Base-by-base conservation (phyloP, 1,140 invertebrate species). In the Drosophila insularis region DNA sequence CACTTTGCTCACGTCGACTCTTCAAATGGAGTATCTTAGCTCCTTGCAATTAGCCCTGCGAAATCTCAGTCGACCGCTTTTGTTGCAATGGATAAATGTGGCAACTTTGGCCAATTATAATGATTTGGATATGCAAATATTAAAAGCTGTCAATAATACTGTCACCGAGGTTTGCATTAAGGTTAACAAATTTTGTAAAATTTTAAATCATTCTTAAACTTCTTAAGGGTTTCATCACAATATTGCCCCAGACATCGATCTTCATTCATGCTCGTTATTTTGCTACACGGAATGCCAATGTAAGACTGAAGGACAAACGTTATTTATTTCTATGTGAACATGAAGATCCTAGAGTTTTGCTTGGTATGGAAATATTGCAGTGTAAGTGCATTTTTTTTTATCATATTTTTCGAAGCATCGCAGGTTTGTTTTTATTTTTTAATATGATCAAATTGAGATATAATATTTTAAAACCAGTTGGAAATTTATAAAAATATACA, bases 211-310 rank as follows among this genome's bases (percentile, higher is more conserved):
- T n/a, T n/a, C n/a, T n/a, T n/a, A n/a, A n/a, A n/a, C n/a, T n/a
- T n/a, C n/a, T n/a, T n/a, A n/a, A 90, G 89, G 89, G 89, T 4
- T 90, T 90, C n/a, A 86, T 90, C 1, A 89, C 89, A 11, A 66
- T 90, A 2, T 72, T 90, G 56, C 60, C 78, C 13, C 46, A 89
- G 27, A 90, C 86, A 0, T 40, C 71, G 17, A 23, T 35, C 11
- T 91, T 91, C 31, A 40, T 91, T 0, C 86, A 89, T 31, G 81
- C 86, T 6, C 86, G 90, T 11, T 91, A 91, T 46, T 91, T 64
- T 79, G 90, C 90, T 55, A 91, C 90, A 13, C 86, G 90, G 1
- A 85, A 90, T 35, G 76, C 90, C 13, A 74, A 80, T 43, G 72
- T 91, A 61, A 68, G 90, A 5, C 78, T 91, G 11, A 91, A 91